phyloP scores from a whole-genome alignment of 2,888 invertebrate species.

The Anaspis maculata region DNA sequence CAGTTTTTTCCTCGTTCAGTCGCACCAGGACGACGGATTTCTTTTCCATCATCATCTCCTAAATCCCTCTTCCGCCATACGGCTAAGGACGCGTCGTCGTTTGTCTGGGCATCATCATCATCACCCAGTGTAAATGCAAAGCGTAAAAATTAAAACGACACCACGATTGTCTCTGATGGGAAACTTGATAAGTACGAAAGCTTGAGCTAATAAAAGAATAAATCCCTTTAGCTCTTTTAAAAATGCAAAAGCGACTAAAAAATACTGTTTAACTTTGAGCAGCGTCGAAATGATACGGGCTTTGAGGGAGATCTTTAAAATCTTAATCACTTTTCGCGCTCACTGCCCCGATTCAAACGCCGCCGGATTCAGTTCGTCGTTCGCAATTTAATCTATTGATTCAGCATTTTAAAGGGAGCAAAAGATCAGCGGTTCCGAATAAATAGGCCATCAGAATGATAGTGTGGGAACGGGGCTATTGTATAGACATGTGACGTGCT shows the following conservation, averaged over 20 bases:
- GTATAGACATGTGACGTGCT: constrained; percentile 38
- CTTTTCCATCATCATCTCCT: no score
- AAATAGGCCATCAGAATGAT: constrained; percentile 39
- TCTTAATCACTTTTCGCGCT: constrained; percentile 42
- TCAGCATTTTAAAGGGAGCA: constrained; percentile 40
- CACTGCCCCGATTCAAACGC: constrained; percentile 31
- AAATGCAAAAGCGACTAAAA: constrained; percentile 37
- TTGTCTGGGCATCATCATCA: no score
- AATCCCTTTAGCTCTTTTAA: constrained; percentile 38
- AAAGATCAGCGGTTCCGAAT: constrained; percentile 40
- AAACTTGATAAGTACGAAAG: constrained; percentile 32
- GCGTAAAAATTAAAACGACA: constrained; percentile 32
- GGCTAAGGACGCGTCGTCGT: no score
- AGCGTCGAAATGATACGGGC: constrained; percentile 37
- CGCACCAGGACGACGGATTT: no score
- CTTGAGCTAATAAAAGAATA: constrained; percentile 34
- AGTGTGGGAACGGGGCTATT: constrained; percentile 39
- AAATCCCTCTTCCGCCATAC: no score
- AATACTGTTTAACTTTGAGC: constrained; percentile 39
- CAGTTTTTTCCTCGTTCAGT: no score
- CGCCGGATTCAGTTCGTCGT: constrained; percentile 30
- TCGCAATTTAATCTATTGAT: constrained; percentile 41
- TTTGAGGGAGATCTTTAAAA: constrained; percentile 35
- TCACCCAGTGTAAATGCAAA: constrained; percentile 12
- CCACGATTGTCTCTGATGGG: constrained; percentile 32